Percentiles rank a stretch among this genome's conserved stretches.
Conservation (phyloP, 2,888 invertebrate species). For the Cantharis rufa region DNA sequence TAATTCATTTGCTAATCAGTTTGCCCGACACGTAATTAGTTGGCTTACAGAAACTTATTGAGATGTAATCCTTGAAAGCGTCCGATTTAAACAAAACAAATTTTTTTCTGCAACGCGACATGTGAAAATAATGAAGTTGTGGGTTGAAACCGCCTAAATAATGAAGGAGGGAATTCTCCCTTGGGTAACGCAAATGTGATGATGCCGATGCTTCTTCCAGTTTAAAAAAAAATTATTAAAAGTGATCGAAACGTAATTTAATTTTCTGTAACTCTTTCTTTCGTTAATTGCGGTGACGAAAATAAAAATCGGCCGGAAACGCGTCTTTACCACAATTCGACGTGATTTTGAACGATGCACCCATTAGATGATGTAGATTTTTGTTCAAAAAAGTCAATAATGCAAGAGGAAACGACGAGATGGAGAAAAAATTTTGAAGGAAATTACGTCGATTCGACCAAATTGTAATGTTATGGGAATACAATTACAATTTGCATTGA, state of each 20-base stretch:
- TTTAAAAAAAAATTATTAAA: constrained; percentile 37
- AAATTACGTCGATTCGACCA: background rate
- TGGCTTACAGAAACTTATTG: constrained; percentile 29
- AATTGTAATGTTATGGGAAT: background rate
- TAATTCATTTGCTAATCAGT: constrained; percentile 50
- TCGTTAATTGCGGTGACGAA: background rate
- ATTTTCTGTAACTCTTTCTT: background rate
- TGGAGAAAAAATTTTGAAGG: background rate
- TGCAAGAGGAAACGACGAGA: background rate
- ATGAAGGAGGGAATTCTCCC: background rate
- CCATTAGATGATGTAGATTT: constrained; percentile 1
- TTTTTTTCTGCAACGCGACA: background rate
- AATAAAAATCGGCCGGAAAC: constrained; percentile 26
- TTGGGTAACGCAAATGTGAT: background rate
- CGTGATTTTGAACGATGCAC: constrained; percentile 29
- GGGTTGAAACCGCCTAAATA: background rate
- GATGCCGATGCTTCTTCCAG: background rate
- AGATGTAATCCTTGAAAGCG: background rate
- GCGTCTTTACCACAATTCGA: constrained; percentile 25
- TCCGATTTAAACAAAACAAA: background rate
- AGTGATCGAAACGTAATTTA: background rate
- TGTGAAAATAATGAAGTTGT: background rate
- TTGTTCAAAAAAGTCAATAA: background rate
- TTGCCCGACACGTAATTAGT: constrained; percentile 46
- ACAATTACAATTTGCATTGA: background rate